Evolutionary conservation across 2,113 vertebrate species (phyloP).

Genomic region (Miniopterus natalensis): DNA sequence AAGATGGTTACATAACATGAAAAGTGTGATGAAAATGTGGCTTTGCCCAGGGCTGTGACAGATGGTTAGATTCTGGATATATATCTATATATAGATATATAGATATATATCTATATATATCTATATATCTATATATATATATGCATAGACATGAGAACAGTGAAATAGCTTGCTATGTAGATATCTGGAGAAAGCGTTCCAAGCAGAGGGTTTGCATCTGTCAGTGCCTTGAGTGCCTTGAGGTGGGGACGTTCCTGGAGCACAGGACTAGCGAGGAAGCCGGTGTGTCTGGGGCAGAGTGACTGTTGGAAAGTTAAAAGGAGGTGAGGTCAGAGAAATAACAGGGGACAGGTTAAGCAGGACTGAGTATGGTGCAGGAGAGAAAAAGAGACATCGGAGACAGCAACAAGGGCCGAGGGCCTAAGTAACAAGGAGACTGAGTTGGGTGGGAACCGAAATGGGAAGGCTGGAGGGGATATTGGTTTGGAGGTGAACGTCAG

Average conservation of each 20-base stretch:
- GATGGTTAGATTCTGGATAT: not conserved
- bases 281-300: not conserved
- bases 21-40: not conserved
- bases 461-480: no score
- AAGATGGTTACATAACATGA: not conserved
- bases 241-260: fast-evolving
- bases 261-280: fast-evolving
- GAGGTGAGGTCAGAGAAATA: not conserved
- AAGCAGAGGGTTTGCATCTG: not conserved
- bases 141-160: not conserved
- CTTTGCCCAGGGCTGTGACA: not conserved
- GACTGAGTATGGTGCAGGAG: fast-evolving
- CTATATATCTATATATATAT: not conserved
- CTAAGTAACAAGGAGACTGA: not conserved
- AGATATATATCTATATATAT: not conserved
- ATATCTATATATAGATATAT: not conserved
- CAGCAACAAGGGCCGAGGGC: not conserved
- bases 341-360: not conserved
- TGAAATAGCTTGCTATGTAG: not conserved
- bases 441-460: not conserved
- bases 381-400: not conserved
- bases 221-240: not conserved
- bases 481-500: not conserved
- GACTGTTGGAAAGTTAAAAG: fast-evolving
- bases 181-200: not conserved